Evolutionary conservation across 2,797 vertebrate species (phyloP), one percentile per base, ranked within the genome.

Genomic region (Danio aesculapii): DNA sequence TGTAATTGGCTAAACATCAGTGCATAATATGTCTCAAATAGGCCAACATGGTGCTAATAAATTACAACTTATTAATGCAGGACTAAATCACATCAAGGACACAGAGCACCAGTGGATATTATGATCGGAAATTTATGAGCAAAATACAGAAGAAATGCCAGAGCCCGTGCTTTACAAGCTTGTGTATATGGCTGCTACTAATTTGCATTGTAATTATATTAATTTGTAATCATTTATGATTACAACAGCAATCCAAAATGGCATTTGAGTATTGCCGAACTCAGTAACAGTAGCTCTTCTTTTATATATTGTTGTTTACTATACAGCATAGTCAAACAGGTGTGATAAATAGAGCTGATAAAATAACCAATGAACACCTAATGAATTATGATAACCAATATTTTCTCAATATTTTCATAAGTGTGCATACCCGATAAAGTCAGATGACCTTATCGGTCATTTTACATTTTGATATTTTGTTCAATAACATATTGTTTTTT

Each of bases 11-110:
- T 80, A 88, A 66, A 86, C 73, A 89, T 84, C 82, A 81, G 81
- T 80, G 77, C 86, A 53, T 81, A 90, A 86, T 86, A 69, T 86
- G 81, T 84, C 81, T 86, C 82, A 81, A 79, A 87, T 90, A 89
- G 83, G 85, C 84, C 88, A 87, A 81, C 89, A 88, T 87, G 79
- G 69, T 67, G 88, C 88, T 88, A 88, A 90, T 89, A 92, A 90
- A 90, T 91, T 90, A 77, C 30, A 81, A 21, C 57, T 87, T 88
- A 71, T 86, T 81, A 83, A 90, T 82, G 75, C 70, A 92, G 88
- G 83, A 69, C 88, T 91, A 91, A 89, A 91, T 91, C 89, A 92
- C 86, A 89, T 16, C 58, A 77, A 46, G 49, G 73, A 64, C 46
- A 67, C 71, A 57, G 58, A 71, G 75, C 46, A 59, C 75, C 59